Base-by-base conservation (phyloP, 2,888 invertebrate species). In the Raillietiella orientalis region DNA sequence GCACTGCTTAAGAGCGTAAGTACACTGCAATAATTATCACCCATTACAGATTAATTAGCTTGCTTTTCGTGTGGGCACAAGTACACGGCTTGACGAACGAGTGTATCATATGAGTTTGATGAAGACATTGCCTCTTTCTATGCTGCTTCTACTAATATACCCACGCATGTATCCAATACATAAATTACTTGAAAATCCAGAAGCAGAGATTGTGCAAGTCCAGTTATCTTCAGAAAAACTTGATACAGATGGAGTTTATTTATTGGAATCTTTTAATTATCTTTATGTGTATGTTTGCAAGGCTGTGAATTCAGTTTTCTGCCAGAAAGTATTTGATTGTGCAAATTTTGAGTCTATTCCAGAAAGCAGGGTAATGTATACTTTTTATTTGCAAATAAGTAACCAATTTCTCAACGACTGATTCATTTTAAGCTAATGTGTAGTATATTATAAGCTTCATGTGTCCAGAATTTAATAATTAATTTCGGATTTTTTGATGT, bases 101-200 rank as follows among this genome's bases (percentile, higher is more conserved):
- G 66, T 84, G 17, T 70, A 62, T 39, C 71, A 77, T 28, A 75
- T 96, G 82, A 71, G 79, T 46, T 63, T 67, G 44, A 65, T 90
- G 58, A 90, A 93, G 52, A 62, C 65, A 20, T 47, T 71, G 37
- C 90, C 96, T 5, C 52, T 84, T 26, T 46, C 54, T 31, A 59
- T 62, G 41, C 55, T 93, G 14, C 57, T 90, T 41, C 71, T 74
- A 39, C 57, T 55, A 34, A 59, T 87, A 34, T 84, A 90, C 55
- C 93, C 96, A 2, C 69, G 72, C 45, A 55, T 96, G 34, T 93
- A 82, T 52, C 62, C 77, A 5, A 49, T 93, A 28, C 75, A 84
- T 48, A 46, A 53, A 33, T 54, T 82, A 27, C 58, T 58, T 32
- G 58, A 55, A 6, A n/a, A 19, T 6, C 38, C 38, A 23, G 39